Evolutionary conservation across 2,888 invertebrate species (phyloP).

Genomic region (Charanyca ferruginea): DNA sequence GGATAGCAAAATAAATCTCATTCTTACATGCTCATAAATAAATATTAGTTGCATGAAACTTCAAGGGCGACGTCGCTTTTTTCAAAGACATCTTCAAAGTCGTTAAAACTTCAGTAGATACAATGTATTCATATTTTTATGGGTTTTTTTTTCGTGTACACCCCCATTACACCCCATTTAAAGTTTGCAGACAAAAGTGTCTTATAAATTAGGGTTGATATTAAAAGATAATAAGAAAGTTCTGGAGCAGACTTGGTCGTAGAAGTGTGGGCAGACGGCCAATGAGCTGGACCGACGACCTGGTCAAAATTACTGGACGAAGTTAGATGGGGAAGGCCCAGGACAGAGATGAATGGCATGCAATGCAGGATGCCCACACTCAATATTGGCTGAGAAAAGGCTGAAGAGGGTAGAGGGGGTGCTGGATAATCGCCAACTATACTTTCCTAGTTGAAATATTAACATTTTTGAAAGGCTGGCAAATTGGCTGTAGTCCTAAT

Average conservation of each 20-base stretch:
- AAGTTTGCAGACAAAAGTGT: conserved; percentile 22
- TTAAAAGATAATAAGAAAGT: too few relatives aligned
- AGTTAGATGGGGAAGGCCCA: too few relatives aligned
- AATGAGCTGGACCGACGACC: too few relatives aligned
- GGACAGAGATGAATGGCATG: too few relatives aligned
- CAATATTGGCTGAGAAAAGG: too few relatives aligned
- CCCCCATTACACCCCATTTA: conserved; percentile 8
- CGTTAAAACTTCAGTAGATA: conserved; percentile 2
- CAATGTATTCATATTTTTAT: conserved; percentile 36
- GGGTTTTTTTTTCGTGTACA: background rate
- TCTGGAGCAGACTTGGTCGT: too few relatives aligned
- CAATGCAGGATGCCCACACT: too few relatives aligned
- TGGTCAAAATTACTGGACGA: too few relatives aligned
- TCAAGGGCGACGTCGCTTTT: conserved; percentile 16
- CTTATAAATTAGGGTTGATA: conserved; percentile 8
- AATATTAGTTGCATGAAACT: conserved; percentile 24
- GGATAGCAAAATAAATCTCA: conserved; percentile 34
- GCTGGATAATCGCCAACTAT: conserved; percentile 55
- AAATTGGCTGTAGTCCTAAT: conserved; percentile 55
- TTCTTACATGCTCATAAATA: conserved; percentile 50
- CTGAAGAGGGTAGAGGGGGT: too few relatives aligned
- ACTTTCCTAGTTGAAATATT: conserved; percentile 27
- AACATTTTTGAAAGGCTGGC: conserved; percentile 32
- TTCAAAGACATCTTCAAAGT: conserved; percentile 2
- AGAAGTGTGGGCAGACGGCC: too few relatives aligned